Conservation (phyloP, 1,140 invertebrate genomes). For the Zaprionus gabonicus region DNA sequence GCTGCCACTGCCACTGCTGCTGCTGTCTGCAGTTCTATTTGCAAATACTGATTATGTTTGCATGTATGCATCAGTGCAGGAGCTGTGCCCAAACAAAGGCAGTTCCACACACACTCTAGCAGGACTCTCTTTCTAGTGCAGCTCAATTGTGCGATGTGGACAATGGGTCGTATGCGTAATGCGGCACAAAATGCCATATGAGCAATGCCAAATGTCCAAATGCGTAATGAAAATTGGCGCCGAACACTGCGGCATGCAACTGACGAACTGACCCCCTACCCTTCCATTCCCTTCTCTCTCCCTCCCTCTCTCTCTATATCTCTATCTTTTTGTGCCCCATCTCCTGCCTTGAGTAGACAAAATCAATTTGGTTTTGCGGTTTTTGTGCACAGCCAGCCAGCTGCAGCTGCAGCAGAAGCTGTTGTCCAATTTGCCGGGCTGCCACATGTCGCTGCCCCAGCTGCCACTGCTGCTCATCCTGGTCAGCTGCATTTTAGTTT, state of each 20-base stretch:
- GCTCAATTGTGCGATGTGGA: constrained; percentile 67
- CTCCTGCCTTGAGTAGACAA: constrained; percentile 73
- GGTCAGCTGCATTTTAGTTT: constrained; percentile 67
- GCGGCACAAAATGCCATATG: constrained; percentile 62
- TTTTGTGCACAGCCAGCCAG: constrained; percentile 44
- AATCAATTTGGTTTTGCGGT: constrained; percentile 82
- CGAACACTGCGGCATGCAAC: constrained; percentile 44
- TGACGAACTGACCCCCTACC: constrained; percentile 21
- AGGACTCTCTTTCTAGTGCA: constrained; percentile 20
- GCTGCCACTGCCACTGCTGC: background rate
- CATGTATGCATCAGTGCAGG: constrained; percentile 70
- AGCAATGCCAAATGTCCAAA: constrained; percentile 64
- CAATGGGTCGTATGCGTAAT: constrained; percentile 76
- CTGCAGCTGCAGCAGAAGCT: constrained; percentile 32
- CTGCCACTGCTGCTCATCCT: constrained; percentile 22
- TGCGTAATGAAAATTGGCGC: constrained; percentile 79
- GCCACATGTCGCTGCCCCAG: constrained; percentile 45
- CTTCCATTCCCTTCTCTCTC: background rate
- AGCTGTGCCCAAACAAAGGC: constrained; percentile 69
- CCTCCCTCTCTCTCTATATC: background rate
- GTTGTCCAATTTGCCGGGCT: constrained; percentile 59
- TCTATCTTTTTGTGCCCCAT: constrained; percentile 24
- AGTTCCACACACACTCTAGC: background rate
- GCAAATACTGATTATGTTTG: constrained; percentile 83
- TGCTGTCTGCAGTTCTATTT: constrained; percentile 70